These are phyloP conservation scores for Probosciger aterrimus DNA, from an alignment of 2,113 vertebrate species.

Conservation along the genomic window DNA sequence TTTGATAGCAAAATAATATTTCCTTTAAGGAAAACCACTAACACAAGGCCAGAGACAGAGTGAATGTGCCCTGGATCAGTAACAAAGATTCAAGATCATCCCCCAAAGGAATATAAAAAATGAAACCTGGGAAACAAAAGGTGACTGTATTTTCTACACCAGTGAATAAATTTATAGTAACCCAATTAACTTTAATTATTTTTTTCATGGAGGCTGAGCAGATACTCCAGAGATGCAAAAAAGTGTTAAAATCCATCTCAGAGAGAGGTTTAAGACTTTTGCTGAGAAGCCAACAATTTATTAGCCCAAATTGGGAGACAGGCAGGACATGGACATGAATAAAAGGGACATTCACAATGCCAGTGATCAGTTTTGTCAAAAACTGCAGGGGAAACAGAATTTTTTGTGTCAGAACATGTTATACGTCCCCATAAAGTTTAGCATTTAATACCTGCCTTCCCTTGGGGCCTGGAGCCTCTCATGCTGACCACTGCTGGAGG, in stretches of 20 bases:
- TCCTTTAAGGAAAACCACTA: not conserved
- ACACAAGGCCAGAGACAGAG: not conserved
- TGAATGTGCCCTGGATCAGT: not conserved
- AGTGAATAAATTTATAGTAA: not conserved
- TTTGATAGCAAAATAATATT: not conserved
- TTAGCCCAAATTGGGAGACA: not conserved
- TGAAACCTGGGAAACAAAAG: not conserved
- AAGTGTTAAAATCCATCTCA: not conserved
- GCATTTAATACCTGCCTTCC: not conserved
- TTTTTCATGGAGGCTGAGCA: not conserved
- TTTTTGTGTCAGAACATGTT: not conserved
- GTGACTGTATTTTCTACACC: not conserved
- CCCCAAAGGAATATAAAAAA: not conserved
- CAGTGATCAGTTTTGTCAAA: not conserved
- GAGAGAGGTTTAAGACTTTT: not conserved
- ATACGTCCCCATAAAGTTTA: not conserved
- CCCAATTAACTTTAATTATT: not conserved
- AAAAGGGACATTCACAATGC: not conserved
- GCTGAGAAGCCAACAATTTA: not conserved
- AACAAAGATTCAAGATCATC: not conserved
- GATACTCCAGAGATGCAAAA: not conserved
- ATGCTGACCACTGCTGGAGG: fast-evolving
- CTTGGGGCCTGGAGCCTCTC: not conserved
- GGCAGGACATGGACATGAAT: not conserved
- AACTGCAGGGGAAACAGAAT: not conserved